A percentile compares a stretch with the other conserved stretches of the same genome.
These are phyloP conservation scores for Sternotherus odoratus DNA, from an alignment of 2,797 vertebrate genomes.

Conservation along the genomic window DNA sequence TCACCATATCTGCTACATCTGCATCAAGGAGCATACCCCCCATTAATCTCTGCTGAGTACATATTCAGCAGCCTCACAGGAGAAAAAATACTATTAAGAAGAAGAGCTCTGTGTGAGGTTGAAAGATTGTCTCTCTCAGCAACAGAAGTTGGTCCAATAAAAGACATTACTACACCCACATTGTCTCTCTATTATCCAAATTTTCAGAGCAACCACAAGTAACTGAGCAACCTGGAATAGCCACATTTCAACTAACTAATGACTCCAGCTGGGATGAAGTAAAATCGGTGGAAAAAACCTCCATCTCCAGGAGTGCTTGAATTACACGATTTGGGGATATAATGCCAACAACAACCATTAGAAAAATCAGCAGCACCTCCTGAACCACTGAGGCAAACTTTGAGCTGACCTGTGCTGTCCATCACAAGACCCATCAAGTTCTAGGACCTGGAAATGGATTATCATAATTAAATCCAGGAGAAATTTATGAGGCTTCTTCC, in stretches of 20 bases:
- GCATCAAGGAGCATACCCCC: background rate
- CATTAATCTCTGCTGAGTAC: background rate
- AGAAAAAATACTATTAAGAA: background rate
- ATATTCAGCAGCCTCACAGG: background rate
- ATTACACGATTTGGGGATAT: background rate
- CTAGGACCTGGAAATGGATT: background rate
- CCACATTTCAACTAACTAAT: background rate
- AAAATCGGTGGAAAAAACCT: background rate
- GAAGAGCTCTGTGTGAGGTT: background rate
- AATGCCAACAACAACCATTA: background rate
- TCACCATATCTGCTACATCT: background rate
- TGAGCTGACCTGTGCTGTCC: background rate
- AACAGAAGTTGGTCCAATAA: background rate
- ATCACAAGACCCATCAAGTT: background rate
- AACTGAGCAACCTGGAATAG: accelerated
- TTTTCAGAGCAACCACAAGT: background rate
- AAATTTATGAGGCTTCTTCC: background rate
- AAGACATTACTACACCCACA: background rate
- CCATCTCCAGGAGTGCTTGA: background rate
- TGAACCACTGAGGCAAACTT: background rate
- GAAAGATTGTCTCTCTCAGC: background rate
- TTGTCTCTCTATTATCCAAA: background rate
- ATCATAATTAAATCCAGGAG: background rate
- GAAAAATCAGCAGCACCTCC: accelerated
- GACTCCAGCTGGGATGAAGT: background rate